Conservation (phyloP, 1,140 invertebrate genomes). For the Aethina tumida region DNA sequence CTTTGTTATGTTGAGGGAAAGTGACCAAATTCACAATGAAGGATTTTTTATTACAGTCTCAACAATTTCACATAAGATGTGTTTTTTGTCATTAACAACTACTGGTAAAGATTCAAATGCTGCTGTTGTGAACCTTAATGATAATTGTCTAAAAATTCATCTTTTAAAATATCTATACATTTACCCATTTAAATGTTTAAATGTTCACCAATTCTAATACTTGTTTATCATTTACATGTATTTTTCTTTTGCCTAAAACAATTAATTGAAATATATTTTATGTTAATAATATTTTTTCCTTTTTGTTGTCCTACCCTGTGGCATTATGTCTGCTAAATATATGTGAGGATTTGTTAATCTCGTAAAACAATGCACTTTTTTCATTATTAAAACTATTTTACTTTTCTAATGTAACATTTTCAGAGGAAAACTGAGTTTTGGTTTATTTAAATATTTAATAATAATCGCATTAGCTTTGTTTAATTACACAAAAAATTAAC, state of each 20-base stretch:
- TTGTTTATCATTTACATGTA: constrained; percentile 57
- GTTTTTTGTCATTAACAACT: constrained; percentile 69
- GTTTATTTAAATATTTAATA: too few species aligned
- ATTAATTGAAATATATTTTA: constrained; percentile 18
- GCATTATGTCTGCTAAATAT: constrained; percentile 42
- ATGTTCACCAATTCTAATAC: constrained; percentile 61
- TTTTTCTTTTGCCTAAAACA: constrained; percentile 41
- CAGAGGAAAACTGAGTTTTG: too few species aligned
- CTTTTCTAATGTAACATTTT: too few species aligned
- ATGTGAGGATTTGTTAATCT: too few species aligned
- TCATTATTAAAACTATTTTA: too few species aligned
- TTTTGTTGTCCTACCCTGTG: constrained; percentile 55
- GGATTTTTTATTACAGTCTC: constrained; percentile 80
- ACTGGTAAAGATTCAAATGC: constrained; percentile 68
- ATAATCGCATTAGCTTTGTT: too few species aligned
- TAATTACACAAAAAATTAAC: too few species aligned
- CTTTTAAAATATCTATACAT: constrained; percentile 58
- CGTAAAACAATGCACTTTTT: too few species aligned
- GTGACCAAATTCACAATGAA: constrained; percentile 69
- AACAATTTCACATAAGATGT: constrained; percentile 79
- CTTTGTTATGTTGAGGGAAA: constrained; percentile 75
- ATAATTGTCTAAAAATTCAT: constrained; percentile 71
- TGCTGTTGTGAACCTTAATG: constrained; percentile 57
- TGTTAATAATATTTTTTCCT: constrained; percentile 36
- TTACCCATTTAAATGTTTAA: constrained; percentile 56